Percentiles rank a stretch among this genome's conserved stretches.
These are phyloP conservation scores for Zeus faber DNA, from an alignment of 2,113 vertebrate genomes.

Conservation along the genomic window DNA sequence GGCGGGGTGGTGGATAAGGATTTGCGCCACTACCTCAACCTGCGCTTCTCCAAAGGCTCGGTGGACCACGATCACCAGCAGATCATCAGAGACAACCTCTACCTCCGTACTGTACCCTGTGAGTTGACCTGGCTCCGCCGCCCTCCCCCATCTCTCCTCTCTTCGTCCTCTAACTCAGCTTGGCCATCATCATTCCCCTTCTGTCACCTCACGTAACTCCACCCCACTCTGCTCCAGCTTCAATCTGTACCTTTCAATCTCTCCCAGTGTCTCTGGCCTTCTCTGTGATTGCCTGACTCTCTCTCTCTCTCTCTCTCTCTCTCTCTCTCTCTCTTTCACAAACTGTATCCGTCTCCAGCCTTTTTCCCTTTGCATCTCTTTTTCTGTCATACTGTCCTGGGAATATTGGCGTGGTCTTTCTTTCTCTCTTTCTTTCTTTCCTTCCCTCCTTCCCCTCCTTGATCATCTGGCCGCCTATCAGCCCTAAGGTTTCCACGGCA, in stretches of 20 bases:
- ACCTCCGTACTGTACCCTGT: constrained; percentile 99
- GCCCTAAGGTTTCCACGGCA: constrained; percentile 76
- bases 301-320: constrained; percentile 19
- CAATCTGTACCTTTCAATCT: constrained; percentile 9
- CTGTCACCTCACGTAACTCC: background rate
- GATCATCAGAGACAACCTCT: constrained; percentile 99
- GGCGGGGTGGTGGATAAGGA: constrained; percentile 98
- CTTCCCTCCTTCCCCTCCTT: constrained; percentile 18
- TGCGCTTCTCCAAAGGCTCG: constrained; percentile 97
- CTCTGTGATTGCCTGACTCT: constrained; percentile 12
- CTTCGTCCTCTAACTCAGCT: background rate
- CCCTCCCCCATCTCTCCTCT: constrained; percentile 9
- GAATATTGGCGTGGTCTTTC: too few relatives aligned
- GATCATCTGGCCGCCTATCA: constrained; percentile 50
- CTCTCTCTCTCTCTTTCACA: constrained; percentile 11
- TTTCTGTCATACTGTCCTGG: too few relatives aligned
- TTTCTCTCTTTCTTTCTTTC: constrained; percentile 5
- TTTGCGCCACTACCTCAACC: constrained; percentile 99
- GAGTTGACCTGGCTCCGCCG: too few relatives aligned
- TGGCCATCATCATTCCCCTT: background rate
- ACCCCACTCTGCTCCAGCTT: background rate
- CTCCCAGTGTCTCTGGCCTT: constrained; percentile 5
- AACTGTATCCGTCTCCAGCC: constrained; percentile 2
- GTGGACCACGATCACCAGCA: constrained; percentile 99
- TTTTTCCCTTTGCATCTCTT: background rate